Base-by-base conservation (phyloP, 2,888 invertebrate species). In the Tetranychus piercei region DNA sequence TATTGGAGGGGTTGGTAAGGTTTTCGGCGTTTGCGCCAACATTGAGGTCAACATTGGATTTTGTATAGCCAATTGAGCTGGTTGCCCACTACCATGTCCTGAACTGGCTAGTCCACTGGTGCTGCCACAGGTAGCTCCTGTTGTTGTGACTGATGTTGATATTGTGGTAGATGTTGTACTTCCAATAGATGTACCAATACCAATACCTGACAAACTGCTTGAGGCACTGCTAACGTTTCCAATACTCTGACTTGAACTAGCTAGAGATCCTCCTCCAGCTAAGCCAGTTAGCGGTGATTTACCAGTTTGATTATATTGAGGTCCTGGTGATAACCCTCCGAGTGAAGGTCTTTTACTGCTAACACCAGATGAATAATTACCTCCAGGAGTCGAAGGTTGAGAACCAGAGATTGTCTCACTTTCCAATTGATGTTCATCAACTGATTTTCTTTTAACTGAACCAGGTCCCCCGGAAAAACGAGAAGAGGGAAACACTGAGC, bases 31-130 rank as follows among this genome's bases (percentile, higher is more conserved):
- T 69, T 89, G 88, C 74, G 90, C 90, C 81, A 93, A 83, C 79
- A 93, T 83, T 70, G 88, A 88, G 66, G 91, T 92, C 79, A 93
- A 85, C 88, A 93, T 92, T 82, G 78, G 79, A 75, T 79, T 79
- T 74, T 76, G 77, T 15, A 76, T 77, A 71, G 79, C 79, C 67
- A 79, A 69, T 22, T 77, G 75, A 23, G 73, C 55, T 22, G 74
- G 73, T 43, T 71, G 71, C 65, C 72, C 72, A 9, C 43, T 73
- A 22, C 15, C n/a, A 43, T 34, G 20, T 71, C 71, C 45, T 34
- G n/a, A 9, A 71, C 34, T 71, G 55, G 15, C 55, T 22, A 69
- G 6, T 23, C 69, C 69, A 23, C 22, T 23, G 69, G 22, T 69
- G 34, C 69, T 69, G 34, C 69, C 69, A 23, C 20, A 20, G 34